Conservation (phyloP, 2,888 invertebrate species). For the Seira ritae region DNA sequence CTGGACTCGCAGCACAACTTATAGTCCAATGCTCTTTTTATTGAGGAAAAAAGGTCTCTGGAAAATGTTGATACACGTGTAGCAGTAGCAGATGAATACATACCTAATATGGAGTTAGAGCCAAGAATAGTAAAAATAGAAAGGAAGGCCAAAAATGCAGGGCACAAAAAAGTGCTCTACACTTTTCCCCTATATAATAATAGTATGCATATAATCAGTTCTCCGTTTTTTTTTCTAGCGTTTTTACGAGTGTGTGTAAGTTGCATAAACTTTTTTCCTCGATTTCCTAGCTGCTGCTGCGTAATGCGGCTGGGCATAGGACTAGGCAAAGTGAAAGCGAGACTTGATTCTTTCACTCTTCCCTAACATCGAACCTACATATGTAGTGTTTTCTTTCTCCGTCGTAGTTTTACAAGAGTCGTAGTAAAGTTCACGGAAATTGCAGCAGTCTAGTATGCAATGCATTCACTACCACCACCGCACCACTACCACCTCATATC, state of each 20-base stretch:
- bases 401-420: not conserved
- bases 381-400: not conserved
- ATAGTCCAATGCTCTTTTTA: not conserved
- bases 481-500: slow-evolving; percentile 48
- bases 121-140: slow-evolving; percentile 1
- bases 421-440: slow-evolving; percentile 61
- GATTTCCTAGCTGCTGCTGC: not conserved
- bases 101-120: not conserved
- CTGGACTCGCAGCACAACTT: not conserved
- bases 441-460: slow-evolving; percentile 59
- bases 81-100: not conserved
- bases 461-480: slow-evolving; percentile 24
- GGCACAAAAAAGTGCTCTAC: slow-evolving; percentile 18
- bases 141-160: slow-evolving; percentile 13
- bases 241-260: slow-evolving; percentile 7
- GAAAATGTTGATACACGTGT: not conserved
- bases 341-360: not conserved
- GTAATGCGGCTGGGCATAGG: not conserved
- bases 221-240: slow-evolving; percentile 23
- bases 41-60: not conserved
- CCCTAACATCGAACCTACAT: not conserved
- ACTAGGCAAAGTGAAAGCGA: not conserved
- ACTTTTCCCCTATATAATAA: not conserved
- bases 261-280: slow-evolving; percentile 29
- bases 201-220: slow-evolving; percentile 20